Evolutionary conservation across 2,888 invertebrate species (phyloP), one percentile per base, ranked within the genome.

Genomic region (Scaptodrosophila latifasciaeformis): DNA sequence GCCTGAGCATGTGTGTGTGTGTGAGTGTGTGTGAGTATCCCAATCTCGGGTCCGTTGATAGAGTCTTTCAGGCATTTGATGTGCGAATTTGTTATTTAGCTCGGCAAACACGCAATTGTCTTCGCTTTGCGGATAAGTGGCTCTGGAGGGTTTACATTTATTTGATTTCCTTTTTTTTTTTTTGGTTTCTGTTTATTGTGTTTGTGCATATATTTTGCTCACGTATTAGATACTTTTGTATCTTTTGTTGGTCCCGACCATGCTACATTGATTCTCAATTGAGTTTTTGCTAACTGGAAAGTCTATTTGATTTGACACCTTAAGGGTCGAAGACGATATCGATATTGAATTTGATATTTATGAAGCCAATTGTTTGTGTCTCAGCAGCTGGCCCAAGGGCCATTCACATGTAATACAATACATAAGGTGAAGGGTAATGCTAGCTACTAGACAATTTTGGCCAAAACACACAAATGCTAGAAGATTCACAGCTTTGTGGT

Each of bases 81-180:
- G 83, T 81, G 82, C 79, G 83, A 84, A 83, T 84, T 82, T 84
- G 83, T 83, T 83, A 81, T 76, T 83, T 81, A 79, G 64, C 71
- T 62, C 58, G 63, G 71, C 69, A 69, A 79, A 76, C 81, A 83
- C 70, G 78, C 81, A 82, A 82, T 82, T 81, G 82, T 82, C 67
- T 71, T 62, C 66, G 47, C 37, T 53, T 46, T 47, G 39, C 18
- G 47, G 46, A 46, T 18, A 12, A 40, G 40, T 19, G 40, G 21
- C 40, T 19, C 21, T 59, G 10, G 15, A 13, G 27, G 21, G 27
- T 42, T 42, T 42, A 42, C 10, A 21, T n/a, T 15, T 19, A 10
- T 1, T n/a, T 21, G 7, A 7, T 24, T 24, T 3, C 24, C 24
- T 3, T 24, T 24, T 24, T 3, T 7, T 7, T 3, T 7, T 24